phyloP scores from a whole-genome alignment of 2,888 invertebrate species.

The Nephrotoma flavescens region DNA sequence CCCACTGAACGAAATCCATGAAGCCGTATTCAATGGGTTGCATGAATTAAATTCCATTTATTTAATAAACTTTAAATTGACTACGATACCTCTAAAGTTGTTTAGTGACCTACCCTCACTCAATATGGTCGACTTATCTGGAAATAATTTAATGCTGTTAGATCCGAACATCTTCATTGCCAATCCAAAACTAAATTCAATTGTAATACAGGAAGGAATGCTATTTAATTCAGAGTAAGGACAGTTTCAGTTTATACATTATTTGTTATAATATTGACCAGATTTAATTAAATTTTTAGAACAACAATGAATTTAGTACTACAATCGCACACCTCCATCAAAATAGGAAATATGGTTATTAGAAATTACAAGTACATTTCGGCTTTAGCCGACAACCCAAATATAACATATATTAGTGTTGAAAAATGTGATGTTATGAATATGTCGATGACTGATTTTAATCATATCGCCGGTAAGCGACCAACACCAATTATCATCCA shows the following conservation, averaged over 20 bases:
- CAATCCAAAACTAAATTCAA: not conserved
- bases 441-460: not conserved
- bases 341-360: not conserved
- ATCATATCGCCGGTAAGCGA: not conserved
- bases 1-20: not conserved
- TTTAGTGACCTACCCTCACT: not conserved
- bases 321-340: too few relatives aligned
- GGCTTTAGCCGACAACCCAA: not conserved
- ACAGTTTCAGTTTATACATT: not conserved
- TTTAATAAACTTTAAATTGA: not conserved
- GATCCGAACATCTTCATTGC: not conserved
- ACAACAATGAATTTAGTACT: not conserved
- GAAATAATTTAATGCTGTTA: not conserved
- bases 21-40: not conserved
- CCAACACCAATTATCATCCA: not conserved
- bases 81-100: not conserved
- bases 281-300: not conserved
- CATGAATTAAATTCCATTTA: not conserved
- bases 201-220: not conserved
- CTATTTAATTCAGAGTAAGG: not conserved
- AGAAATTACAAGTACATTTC: not conserved
- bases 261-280: too few relatives aligned
- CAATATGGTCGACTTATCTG: not conserved
- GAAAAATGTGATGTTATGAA: not conserved
- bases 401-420: not conserved